These are phyloP conservation scores for Prostheceraeus crozeri DNA, from an alignment of 2,888 invertebrate genomes.

Conservation along the genomic window DNA sequence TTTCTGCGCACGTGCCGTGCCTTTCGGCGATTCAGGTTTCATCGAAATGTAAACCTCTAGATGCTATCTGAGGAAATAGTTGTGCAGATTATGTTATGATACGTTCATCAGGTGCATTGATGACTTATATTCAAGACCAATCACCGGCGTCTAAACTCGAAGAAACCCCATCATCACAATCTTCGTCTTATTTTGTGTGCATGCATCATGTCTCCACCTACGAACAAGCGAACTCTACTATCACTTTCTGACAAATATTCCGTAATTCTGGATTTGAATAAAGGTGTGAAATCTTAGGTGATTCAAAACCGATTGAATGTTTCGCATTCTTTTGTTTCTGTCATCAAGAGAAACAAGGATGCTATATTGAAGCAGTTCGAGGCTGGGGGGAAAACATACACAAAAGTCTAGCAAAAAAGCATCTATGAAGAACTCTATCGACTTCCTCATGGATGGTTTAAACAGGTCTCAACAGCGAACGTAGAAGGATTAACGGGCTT, in stretches of 20 bases:
- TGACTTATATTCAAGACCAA: too few species aligned
- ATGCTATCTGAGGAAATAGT: too few species aligned
- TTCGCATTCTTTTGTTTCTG: slow-evolving; percentile 5
- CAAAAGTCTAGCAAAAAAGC: background rate
- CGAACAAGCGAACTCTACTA: slow-evolving; percentile 3
- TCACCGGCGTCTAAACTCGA: too few species aligned
- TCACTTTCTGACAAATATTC: background rate
- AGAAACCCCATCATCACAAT: too few species aligned
- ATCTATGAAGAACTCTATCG: background rate
- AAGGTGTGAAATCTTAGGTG: slow-evolving; percentile 3
- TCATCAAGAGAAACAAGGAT: background rate
- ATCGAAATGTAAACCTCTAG: too few species aligned
- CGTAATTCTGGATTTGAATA: background rate
- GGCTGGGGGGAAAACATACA: background rate
- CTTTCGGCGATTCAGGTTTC: too few species aligned
- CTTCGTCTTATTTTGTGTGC: too few species aligned
- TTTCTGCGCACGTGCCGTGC: too few species aligned
- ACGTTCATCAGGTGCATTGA: too few species aligned
- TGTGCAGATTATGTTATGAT: too few species aligned
- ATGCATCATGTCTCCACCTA: too few species aligned
- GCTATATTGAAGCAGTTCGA: slow-evolving; percentile 6
- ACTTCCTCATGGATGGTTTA: background rate
- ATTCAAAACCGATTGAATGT: slow-evolving; percentile 5
- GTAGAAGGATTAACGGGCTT: background rate
- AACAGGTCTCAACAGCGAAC: background rate